Percentiles rank a stretch among this genome's conserved stretches.
Conservation (phyloP, 2,888 invertebrate genomes). For the Nomada lathburiana region DNA sequence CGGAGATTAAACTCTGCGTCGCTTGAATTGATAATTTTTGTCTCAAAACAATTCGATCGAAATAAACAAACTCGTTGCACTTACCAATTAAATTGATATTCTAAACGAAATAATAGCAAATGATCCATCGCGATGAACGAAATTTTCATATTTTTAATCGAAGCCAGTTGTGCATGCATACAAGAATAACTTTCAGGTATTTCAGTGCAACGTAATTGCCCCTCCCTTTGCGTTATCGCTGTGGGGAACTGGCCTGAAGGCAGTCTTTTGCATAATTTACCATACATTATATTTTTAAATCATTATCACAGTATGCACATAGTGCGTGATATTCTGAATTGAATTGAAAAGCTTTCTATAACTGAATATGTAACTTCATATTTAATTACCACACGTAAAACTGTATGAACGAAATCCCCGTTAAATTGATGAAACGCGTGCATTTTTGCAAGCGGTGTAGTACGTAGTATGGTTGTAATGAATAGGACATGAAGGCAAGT, state of each 20-base stretch:
- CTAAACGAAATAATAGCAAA: not conserved
- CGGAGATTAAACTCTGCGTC: too few relatives aligned
- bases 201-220: conserved; percentile 35
- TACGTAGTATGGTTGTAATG: not conserved
- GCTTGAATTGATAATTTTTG: not conserved
- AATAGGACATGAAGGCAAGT: not conserved
- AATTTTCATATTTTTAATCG: conserved; percentile 13
- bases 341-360: not conserved
- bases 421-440: not conserved
- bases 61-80: not conserved
- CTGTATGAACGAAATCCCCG: not conserved
- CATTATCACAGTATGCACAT: not conserved
- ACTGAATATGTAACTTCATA: not conserved
- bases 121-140: not conserved
- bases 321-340: not conserved
- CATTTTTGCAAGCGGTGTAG: not conserved
- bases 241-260: conserved; percentile 5
- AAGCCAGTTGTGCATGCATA: not conserved
- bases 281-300: conserved; percentile 25
- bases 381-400: not conserved
- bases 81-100: not conserved
- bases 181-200: conserved; percentile 23
- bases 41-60: not conserved
- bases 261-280: conserved; percentile 32
- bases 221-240: conserved; percentile 8